These are phyloP conservation scores for Sanderia malayensis DNA, from an alignment of 30 jellyfish, hydroid and myxozoan genomes.

Conservation along the genomic window DNA sequence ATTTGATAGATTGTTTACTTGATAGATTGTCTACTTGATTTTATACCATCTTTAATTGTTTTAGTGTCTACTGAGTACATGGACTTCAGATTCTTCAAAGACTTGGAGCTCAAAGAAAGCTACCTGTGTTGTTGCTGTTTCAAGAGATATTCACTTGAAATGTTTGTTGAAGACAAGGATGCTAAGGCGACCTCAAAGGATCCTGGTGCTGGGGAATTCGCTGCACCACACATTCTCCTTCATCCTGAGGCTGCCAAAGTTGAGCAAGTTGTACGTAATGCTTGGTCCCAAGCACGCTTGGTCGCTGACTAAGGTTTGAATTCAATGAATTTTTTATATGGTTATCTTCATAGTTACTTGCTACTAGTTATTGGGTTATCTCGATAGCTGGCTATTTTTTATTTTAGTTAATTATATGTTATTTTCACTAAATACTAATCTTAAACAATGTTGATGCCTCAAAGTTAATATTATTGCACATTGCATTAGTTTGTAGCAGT, in stretches of 20 bases:
- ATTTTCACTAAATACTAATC: no score
- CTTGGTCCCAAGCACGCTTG: constrained; percentile 92
- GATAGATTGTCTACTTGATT: no score
- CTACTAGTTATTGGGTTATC: no score
- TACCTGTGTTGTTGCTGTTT: constrained; percentile 89
- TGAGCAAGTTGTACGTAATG: constrained; percentile 90
- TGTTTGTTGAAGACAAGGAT: constrained; percentile 96
- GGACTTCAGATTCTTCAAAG: constrained; percentile 99
- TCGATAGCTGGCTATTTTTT: no score
- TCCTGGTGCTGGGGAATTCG: constrained; percentile 64
- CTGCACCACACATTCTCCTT: constrained; percentile 83
- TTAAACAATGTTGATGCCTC: no score
- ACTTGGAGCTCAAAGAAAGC: constrained; percentile 85
- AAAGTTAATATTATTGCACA: no score
- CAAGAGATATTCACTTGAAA: constrained; percentile 72
- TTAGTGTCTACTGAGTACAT: constrained; percentile 94
- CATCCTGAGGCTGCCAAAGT: constrained; percentile 96
- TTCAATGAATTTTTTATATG: no score
- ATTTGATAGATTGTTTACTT: no score
- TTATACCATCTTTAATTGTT: no score
- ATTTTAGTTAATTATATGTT: no score
- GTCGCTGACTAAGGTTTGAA: constrained; percentile 90
- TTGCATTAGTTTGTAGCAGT: no score
- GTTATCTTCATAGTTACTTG: no score
- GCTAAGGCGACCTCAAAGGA: constrained; percentile 80